Evolutionary conservation across 2,797 vertebrate species (phyloP).

Genomic region (Lagorchestes hirsutus): DNA sequence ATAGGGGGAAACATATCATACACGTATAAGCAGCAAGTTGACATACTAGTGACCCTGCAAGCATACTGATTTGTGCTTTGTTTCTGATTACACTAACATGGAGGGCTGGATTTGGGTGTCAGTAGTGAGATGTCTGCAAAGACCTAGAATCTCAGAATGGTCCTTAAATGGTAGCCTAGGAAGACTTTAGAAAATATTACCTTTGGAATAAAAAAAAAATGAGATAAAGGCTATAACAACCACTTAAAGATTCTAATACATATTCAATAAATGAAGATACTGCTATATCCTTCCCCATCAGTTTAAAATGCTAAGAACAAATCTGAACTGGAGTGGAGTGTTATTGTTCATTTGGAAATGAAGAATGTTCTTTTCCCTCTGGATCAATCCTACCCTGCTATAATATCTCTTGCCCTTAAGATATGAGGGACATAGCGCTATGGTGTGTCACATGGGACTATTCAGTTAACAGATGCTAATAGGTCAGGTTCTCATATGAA

Average conservation of each 20-base stretch:
- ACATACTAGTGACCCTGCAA: neutral
- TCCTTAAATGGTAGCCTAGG: neutral
- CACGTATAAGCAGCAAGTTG: neutral
- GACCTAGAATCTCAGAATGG: neutral
- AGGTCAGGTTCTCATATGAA: neutral
- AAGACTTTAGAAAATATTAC: neutral
- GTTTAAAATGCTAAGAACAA: constrained; percentile 51
- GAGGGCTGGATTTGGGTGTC: neutral
- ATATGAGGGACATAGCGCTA: neutral
- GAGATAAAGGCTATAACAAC: constrained; percentile 15
- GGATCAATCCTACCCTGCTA: constrained; percentile 9
- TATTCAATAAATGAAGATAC: constrained; percentile 49
- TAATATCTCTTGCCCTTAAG: neutral
- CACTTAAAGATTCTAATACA: constrained; percentile 47
- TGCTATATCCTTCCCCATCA: constrained; percentile 20
- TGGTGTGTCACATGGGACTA: neutral
- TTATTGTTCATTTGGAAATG: constrained; percentile 22
- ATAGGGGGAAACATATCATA: constrained; percentile 13
- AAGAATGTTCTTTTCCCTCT: constrained; percentile 16
- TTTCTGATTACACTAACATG: neutral
- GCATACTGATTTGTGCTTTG: neutral
- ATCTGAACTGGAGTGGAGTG: constrained; percentile 5
- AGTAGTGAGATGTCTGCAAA: neutral
- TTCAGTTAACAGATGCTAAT: neutral
- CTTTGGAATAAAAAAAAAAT: constrained; percentile 6